Evolutionary conservation across 2,113 vertebrate species (phyloP), one percentile per base, ranked within the genome.

Genomic region (Megaptera novaeangliae): DNA sequence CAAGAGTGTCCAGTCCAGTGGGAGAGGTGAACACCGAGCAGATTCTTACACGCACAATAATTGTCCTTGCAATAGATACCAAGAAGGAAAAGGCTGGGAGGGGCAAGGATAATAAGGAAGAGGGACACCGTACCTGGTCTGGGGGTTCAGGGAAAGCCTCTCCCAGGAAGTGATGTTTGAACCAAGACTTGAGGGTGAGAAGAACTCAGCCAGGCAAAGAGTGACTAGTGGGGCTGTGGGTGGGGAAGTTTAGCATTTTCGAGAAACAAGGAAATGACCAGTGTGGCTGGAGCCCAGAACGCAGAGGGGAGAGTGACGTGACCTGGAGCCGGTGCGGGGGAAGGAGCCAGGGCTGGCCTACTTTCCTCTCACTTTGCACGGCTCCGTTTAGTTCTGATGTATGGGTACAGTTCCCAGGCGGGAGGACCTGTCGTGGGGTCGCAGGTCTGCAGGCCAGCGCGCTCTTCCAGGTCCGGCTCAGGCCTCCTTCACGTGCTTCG

Each of bases 241-340:
- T 41, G 63, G 66, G 63, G 64, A 44, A 93, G 57, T 21, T 49
- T 7, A 15, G 46, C 3, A 1, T 84, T 94, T 94, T 92, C 4
- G 21, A 97, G 95, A 96, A 75, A 57, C 3, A 49, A 80, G 88
- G 93, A 96, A 96, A 89, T 88, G 94, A 46, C 78, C 68, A 39
- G 83, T 6, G 63, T 21, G 68, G 36, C 77, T 36, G 61, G 46
- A 72, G 83, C 10, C 88, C 29, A 77, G 49, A 39, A 52, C 0
- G 3, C 52, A 44, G n/a, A 84, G 75, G 23, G 57, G 25, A 39
- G 41, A 29, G 77, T 66, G 92, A 72, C 5, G 17, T 11, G 82
- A 6, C 3, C 5, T 3, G 66, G 84, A 39, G 25, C 44, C 2
- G 69, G 17, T 5, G n/a, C 11, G 9, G 52, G 59, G 39, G 52